These are phyloP conservation scores for Esperia sulphurella DNA, from an alignment of 2,888 invertebrate species.

Conservation along the genomic window DNA sequence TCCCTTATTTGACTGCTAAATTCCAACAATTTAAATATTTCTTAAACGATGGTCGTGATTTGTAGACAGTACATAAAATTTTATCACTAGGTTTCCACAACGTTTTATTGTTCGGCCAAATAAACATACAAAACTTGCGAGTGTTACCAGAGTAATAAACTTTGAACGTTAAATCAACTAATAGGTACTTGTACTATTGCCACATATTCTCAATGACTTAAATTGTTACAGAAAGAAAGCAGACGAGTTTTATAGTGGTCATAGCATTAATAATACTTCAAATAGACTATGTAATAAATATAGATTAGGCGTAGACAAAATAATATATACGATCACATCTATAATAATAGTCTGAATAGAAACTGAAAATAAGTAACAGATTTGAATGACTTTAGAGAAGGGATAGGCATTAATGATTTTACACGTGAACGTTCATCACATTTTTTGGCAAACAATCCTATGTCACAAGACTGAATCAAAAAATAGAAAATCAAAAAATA, in stretches of 20 bases:
- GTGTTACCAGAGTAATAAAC: not conserved
- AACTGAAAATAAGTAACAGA: not conserved
- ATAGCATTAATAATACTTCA: slow-evolving; percentile 18
- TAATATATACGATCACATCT: slow-evolving; percentile 12
- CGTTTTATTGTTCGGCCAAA: too few relatives aligned
- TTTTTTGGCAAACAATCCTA: slow-evolving; percentile 45
- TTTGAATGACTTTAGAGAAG: slow-evolving; percentile 3
- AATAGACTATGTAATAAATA: slow-evolving; percentile 25
- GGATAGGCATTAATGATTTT: slow-evolving; percentile 18
- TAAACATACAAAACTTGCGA: too few relatives aligned
- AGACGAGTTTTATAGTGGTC: not conserved
- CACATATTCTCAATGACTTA: not conserved
- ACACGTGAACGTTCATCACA: slow-evolving; percentile 25
- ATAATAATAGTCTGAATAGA: slow-evolving; percentile 4
- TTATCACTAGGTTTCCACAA: too few relatives aligned
- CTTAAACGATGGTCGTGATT: too few relatives aligned
- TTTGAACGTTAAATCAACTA: not conserved
- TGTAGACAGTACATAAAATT: too few relatives aligned
- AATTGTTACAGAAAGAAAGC: too few relatives aligned
- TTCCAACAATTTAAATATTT: too few relatives aligned
- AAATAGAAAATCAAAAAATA: slow-evolving; percentile 1
- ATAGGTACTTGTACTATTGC: not conserved
- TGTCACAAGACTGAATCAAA: slow-evolving; percentile 35
- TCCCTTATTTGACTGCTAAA: too few relatives aligned
- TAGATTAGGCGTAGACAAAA: slow-evolving; percentile 18